Percentiles rank a stretch among this genome's conserved stretches.
phyloP scores from a whole-genome alignment of 1,140 invertebrate species.

The Dinoponera quadriceps region DNA sequence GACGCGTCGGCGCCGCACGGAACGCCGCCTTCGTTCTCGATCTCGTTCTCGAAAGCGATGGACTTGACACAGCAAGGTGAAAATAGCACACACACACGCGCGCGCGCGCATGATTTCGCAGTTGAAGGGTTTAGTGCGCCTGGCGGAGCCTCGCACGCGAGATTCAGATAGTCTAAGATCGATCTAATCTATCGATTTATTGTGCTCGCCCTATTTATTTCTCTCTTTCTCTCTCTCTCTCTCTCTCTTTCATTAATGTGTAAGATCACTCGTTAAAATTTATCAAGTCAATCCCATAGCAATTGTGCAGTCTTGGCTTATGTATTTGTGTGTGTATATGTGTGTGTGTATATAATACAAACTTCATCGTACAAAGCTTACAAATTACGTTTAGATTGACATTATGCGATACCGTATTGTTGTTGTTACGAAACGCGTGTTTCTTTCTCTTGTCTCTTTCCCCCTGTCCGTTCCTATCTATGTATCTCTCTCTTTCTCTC shows the following conservation, averaged over 20 bases:
- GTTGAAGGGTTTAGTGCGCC: constrained; percentile 68
- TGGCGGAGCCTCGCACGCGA: constrained; percentile 46
- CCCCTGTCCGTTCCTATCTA: no score
- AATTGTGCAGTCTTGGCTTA: constrained; percentile 65
- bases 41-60: no score
- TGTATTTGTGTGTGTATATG: background rate
- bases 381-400: constrained; percentile 72
- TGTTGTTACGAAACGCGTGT: constrained; percentile 50
- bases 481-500: no score
- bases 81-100: constrained; percentile 43
- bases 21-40: no score
- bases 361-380: constrained; percentile 64
- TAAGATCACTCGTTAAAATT: constrained; percentile 60
- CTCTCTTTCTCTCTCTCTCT: no score
- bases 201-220: constrained; percentile 15
- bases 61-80: constrained; percentile 14
- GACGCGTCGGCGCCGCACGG: no score
- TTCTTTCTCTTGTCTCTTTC: constrained; percentile 15
- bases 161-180: constrained; percentile 15
- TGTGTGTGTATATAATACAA: constrained; percentile 35
- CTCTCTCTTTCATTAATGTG: constrained; percentile 23
- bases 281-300: constrained; percentile 58
- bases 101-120: constrained; percentile 48
- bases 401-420: constrained; percentile 54
- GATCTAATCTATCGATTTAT: constrained; percentile 44